A percentile compares a stretch with the other conserved stretches of the same genome.
Conservation (phyloP, 2,888 invertebrate genomes). For the Coelinius sp. region DNA sequence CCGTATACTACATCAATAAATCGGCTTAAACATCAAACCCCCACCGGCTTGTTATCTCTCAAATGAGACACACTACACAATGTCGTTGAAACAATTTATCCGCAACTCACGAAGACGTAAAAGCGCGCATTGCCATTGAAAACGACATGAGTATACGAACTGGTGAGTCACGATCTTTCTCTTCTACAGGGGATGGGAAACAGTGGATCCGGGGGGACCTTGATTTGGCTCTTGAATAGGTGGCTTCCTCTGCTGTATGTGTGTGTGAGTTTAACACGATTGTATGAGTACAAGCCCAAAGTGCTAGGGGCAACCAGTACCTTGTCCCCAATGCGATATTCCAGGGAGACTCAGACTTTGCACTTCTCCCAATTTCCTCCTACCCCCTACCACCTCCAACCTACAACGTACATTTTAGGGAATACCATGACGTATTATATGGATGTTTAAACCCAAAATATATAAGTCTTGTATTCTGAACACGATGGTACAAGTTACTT, state of each 20-base stretch:
- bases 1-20: neutral
- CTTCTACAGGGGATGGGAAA: neutral
- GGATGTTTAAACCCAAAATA: constrained; percentile 3
- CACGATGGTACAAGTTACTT: neutral
- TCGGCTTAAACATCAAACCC: neutral
- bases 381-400: neutral
- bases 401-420: neutral
- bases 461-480: neutral
- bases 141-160: constrained; percentile 1
- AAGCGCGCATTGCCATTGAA: constrained; percentile 11
- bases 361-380: neutral
- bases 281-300: neutral
- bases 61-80: neutral
- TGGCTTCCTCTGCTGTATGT: neutral
- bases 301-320: neutral
- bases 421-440: constrained; percentile 2
- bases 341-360: neutral
- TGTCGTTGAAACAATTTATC: constrained; percentile 21
- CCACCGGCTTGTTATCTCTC: neutral
- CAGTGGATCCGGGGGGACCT: neutral
- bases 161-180: constrained; percentile 15
- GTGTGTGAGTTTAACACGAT: neutral
- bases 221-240: constrained; percentile 18
- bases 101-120: constrained; percentile 26
- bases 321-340: constrained; percentile 8